Evolutionary conservation across 1,140 invertebrate species (phyloP).

Genomic region (Euwallacea fornicatus): DNA sequence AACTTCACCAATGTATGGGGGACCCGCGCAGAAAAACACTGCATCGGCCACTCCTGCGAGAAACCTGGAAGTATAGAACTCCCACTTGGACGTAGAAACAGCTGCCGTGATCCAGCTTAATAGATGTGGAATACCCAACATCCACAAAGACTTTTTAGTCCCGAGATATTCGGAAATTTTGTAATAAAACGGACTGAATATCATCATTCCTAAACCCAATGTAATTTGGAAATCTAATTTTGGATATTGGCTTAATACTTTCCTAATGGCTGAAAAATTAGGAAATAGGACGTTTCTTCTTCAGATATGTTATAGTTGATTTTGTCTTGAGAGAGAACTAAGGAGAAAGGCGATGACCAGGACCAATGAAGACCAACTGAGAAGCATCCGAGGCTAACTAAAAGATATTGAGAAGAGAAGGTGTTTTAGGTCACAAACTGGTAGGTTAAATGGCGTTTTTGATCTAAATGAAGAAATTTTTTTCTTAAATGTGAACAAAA

Average conservation of each 20-base stretch:
- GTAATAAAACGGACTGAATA: conserved; percentile 7
- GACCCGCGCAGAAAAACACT: conserved; percentile 37
- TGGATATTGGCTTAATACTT: not conserved
- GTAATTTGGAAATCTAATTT: not conserved
- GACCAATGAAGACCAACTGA: not conserved
- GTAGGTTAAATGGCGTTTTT: not conserved
- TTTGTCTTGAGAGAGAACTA: conserved; percentile 3
- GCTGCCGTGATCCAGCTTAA: conserved; percentile 15
- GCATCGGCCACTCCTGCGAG: conserved; percentile 43
- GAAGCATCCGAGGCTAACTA: not conserved
- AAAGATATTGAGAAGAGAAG: not conserved
- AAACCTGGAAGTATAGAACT: conserved; percentile 51
- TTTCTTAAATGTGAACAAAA: not conserved
- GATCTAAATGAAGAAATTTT: not conserved
- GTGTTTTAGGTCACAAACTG: not conserved
- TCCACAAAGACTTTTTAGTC: conserved; percentile 27
- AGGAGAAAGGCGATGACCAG: not conserved
- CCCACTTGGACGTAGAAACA: conserved; percentile 25
- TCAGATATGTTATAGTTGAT: conserved; percentile 1
- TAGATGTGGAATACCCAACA: conserved; percentile 26
- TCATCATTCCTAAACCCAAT: conserved; percentile 25
- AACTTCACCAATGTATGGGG: conserved; percentile 45
- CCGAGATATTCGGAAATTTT: conserved; percentile 42
- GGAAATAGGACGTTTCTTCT: not conserved
- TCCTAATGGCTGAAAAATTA: not conserved